Evolutionary conservation across 1,140 invertebrate genomes (phyloP).

Genomic region (Diabrotica undecimpunctata): DNA sequence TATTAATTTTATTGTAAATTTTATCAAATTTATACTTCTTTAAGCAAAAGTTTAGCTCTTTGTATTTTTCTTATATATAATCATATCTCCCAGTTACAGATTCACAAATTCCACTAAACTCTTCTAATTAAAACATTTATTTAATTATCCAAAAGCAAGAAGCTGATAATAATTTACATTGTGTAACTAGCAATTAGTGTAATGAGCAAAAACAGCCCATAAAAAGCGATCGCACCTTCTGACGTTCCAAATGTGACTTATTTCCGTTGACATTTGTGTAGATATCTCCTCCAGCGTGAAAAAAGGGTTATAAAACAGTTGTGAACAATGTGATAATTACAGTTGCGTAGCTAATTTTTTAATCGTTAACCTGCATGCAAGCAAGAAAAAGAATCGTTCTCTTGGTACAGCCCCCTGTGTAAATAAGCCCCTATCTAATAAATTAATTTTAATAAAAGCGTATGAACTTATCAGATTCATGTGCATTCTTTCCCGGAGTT

Average conservation of each 20-base stretch:
- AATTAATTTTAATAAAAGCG: conserved; percentile 1
- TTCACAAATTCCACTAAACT: too few species aligned
- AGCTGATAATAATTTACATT: too few species aligned
- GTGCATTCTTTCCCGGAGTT: conserved; percentile 1
- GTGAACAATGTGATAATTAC: conserved; percentile 3
- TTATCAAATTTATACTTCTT: too few species aligned
- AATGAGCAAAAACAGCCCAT: too few species aligned
- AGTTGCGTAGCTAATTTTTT: background rate
- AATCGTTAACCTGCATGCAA: background rate
- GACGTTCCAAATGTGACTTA: background rate
- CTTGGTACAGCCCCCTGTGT: background rate
- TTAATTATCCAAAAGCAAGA: too few species aligned
- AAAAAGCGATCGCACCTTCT: background rate
- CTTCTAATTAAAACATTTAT: too few species aligned
- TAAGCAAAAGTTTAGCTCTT: too few species aligned
- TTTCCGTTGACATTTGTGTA: background rate
- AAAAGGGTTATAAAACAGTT: background rate
- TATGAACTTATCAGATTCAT: background rate
- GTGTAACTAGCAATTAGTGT: too few species aligned
- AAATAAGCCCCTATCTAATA: conserved; percentile 2
- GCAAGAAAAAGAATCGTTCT: background rate
- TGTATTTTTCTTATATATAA: too few species aligned
- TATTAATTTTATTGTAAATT: too few species aligned
- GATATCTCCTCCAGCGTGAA: background rate
- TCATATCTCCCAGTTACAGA: too few species aligned